Base-by-base conservation (phyloP, 92 coral and sea anemone species). In the Heteractis magnifica region DNA sequence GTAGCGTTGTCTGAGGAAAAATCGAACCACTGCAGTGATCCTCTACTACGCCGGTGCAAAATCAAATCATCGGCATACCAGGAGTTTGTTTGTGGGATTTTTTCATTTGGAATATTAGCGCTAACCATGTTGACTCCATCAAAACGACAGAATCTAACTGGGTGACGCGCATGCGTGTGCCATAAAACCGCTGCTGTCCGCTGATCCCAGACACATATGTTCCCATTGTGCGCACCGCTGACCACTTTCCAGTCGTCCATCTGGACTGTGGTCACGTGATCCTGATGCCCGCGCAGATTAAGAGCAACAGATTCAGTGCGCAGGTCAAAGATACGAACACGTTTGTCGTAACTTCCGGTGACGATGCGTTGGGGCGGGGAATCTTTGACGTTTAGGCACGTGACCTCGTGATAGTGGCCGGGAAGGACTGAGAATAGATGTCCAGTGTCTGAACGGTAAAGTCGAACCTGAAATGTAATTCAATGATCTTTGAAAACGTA, bases 21-120 rank as follows among this genome's bases (percentile, higher is more conserved):
- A 72, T 95, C 96, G 85, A 88, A 94, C 64, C 87, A 58, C 20
- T 94, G 92, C 19, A 95, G 75, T 11, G 92, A 51, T 34, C 98
- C 98, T 65, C 98, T 78, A 86, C 92, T 94, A 59, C 94, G 88
- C 10, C 98, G 95, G 78, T 95, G 98, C 19, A 94, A 92, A 21
- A 95, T 92, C 82, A 95, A 82, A 72, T 95, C 98, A 71, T 94
- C 98, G 12, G 98, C 91, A 83, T 92, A 95, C 98, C 98, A 94
- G 65, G 90, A 83, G 76, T 85, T 89, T 49, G 86, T 90, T 23
- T 89, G 94, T 10, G 95, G 87, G 10, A 82, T 83, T 78, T 85
- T 90, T 59, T 91, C 95, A 23, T 86, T 68, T 51, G 98, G 98
- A 50, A 95, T 85, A 83, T 94, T 95, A 0, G 94, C 98, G 18